Conservation (phyloP, 2,797 vertebrate species). For the Gymnothorax javanicus region DNA sequence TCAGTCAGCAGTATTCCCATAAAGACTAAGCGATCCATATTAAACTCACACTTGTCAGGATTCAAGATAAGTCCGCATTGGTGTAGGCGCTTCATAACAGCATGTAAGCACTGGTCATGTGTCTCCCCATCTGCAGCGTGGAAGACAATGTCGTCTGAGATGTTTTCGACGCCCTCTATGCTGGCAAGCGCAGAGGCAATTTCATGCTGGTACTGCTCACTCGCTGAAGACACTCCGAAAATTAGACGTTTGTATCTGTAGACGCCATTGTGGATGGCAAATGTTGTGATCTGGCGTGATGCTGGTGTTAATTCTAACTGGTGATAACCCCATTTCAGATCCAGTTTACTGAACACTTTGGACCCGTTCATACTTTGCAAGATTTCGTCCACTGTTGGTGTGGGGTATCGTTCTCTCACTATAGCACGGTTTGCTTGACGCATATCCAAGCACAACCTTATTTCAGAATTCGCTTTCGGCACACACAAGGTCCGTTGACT, state of each 20-base stretch:
- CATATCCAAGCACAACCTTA: slow-evolving; percentile 10
- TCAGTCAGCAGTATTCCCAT: slow-evolving; percentile 25
- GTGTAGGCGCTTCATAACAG: slow-evolving; percentile 18
- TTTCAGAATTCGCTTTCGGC: slow-evolving; percentile 5
- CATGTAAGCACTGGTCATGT: slow-evolving; percentile 26
- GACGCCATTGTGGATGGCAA: no score
- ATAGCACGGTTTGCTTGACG: not conserved
- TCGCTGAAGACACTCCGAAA: no score
- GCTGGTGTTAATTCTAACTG: no score
- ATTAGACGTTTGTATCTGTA: no score
- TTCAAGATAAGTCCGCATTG: no score
- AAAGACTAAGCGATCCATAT: slow-evolving; percentile 20
- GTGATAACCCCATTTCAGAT: not conserved
- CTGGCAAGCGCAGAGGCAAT: slow-evolving; percentile 24
- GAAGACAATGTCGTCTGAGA: slow-evolving; percentile 31
- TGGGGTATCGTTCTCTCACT: slow-evolving; percentile 23
- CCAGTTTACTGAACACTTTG: not conserved
- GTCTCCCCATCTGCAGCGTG: slow-evolving; percentile 20
- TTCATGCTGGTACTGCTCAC: no score
- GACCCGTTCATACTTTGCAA: no score
- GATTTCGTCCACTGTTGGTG: not conserved
- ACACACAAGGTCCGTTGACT: slow-evolving; percentile 21
- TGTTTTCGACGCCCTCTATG: slow-evolving; percentile 23
- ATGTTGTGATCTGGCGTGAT: no score
- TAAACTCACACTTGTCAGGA: no score